Evolutionary conservation across 1,140 invertebrate genomes (phyloP), one percentile per base, ranked within the genome.

Genomic region (Galleria mellonella): DNA sequence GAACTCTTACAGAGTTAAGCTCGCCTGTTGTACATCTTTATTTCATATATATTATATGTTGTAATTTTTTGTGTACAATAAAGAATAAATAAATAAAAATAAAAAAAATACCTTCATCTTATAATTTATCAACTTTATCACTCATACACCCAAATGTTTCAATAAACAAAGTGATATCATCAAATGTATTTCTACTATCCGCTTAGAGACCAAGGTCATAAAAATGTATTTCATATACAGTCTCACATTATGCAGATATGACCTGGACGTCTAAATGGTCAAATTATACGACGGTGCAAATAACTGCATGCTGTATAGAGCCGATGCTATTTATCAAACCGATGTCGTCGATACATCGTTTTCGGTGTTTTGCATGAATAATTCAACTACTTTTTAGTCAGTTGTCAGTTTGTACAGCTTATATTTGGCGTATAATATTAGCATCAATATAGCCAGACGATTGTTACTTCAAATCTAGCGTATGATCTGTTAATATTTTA

Each of bases 251-350:
- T 73, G 57, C 70, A 72, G 44, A 43, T 39, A 52, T 58, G 72
- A 76, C 71, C 68, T 62, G 68, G 74, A 78, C 70, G 49, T 15
- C 47, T 40, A 77, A 78, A 82, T 73, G 67, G 62, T 44, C 51
- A 50, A 69, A 78, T 82, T 82, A 82, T 82, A 67, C 77, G 47
- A 27, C 47, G 55, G 52, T 82, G 77, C 77, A 81, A 75, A 76
- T 72, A 72, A 74, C 67, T 81, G 76, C 76, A 81, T 77, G 59
- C 69, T 64, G 68, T 68, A 52, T 43, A n/a, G 8, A 33, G 13
- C 12, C 27, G 23, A 32, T 33, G 12, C 54, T 57, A 70, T 72
- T 62, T 60, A 71, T 76, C 69, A 74, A 51, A 40, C 42, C 31
- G 43, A 42, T 39, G 41, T 50, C 41, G 47, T 43, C 45, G 39